phyloP scores from a whole-genome alignment of 2,888 invertebrate genomes.

The Chloroclystis v-ata region DNA sequence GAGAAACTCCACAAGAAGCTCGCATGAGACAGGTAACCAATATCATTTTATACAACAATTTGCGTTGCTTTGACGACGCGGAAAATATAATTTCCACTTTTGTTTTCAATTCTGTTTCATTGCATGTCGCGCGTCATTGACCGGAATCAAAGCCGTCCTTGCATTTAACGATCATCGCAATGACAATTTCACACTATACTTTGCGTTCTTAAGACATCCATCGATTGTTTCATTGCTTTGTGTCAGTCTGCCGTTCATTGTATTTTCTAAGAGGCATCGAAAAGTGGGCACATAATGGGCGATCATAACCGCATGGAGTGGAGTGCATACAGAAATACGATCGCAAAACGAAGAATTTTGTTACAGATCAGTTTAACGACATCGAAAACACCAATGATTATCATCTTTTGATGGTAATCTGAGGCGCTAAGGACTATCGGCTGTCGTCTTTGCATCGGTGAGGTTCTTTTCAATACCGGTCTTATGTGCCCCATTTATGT shows the following conservation, averaged over 20 bases:
- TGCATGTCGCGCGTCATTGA: slow-evolving; percentile 49
- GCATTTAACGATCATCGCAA: slow-evolving; percentile 28
- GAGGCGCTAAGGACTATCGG: slow-evolving; percentile 72
- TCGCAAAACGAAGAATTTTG: slow-evolving; percentile 76
- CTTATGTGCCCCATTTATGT: slow-evolving; percentile 59
- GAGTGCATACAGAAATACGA: slow-evolving; percentile 54
- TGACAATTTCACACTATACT: slow-evolving; percentile 27
- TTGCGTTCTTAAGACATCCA: slow-evolving; percentile 30
- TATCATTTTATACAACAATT: slow-evolving; percentile 37
- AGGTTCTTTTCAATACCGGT: slow-evolving; percentile 63
- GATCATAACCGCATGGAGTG: slow-evolving; percentile 63
- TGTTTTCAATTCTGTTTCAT: slow-evolving; percentile 28
- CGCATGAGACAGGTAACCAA: slow-evolving; percentile 82
- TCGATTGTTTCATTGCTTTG: slow-evolving; percentile 52
- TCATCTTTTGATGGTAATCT: slow-evolving; percentile 77
- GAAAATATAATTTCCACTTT: neutral
- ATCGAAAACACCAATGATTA: slow-evolving; percentile 78
- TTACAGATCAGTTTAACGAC: slow-evolving; percentile 78
- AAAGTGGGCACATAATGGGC: slow-evolving; percentile 44
- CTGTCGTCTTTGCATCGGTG: slow-evolving; percentile 72
- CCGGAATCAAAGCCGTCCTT: slow-evolving; percentile 47
- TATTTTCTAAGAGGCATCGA: slow-evolving; percentile 42
- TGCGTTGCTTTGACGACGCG: slow-evolving; percentile 28
- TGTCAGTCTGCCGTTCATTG: slow-evolving; percentile 46
- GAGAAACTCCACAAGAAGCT: slow-evolving; percentile 82